Percentiles rank a stretch among this genome's conserved stretches.
These are phyloP conservation scores for Epiblema foenella DNA, from an alignment of 2,888 invertebrate species.

Conservation along the genomic window DNA sequence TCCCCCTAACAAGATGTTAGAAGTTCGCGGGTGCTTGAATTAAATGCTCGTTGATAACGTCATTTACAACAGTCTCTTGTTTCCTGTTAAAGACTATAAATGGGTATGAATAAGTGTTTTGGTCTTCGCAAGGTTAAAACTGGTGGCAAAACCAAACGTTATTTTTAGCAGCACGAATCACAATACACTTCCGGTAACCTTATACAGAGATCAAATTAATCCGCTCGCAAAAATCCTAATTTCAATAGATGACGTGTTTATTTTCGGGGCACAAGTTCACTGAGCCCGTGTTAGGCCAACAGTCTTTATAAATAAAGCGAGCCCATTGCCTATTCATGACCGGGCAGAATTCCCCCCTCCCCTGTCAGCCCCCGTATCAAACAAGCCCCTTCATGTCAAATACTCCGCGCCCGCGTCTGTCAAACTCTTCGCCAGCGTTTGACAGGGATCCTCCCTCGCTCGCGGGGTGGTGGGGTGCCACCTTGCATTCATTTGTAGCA, in stretches of 20 bases:
- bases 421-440: conserved; percentile 85
- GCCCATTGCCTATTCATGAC: conserved; percentile 85
- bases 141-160: conserved; percentile 20
- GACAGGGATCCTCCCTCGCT: conserved; percentile 83
- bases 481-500: conserved; percentile 61
- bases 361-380: conserved; percentile 81
- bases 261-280: conserved; percentile 74
- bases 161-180: conserved; percentile 12
- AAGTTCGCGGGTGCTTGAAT: conserved; percentile 76
- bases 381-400: conserved; percentile 85
- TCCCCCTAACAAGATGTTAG: conserved; percentile 80
- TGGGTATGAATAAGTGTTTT: conserved; percentile 45
- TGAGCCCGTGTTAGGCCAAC: conserved; percentile 75
- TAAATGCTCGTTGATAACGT: conserved; percentile 81
- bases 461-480: conserved; percentile 79
- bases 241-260: conserved; percentile 71
- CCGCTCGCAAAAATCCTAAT: conserved; percentile 43
- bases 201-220: conserved; percentile 30
- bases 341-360: conserved; percentile 80
- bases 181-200: conserved; percentile 28
- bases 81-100: conserved; percentile 57
- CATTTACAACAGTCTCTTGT: conserved; percentile 64
- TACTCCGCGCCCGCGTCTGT: conserved; percentile 85
- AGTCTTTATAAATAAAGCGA: conserved; percentile 84
- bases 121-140: conserved; percentile 48